phyloP scores from a whole-genome alignment of 2,888 invertebrate genomes.

The Axea sp. region DNA sequence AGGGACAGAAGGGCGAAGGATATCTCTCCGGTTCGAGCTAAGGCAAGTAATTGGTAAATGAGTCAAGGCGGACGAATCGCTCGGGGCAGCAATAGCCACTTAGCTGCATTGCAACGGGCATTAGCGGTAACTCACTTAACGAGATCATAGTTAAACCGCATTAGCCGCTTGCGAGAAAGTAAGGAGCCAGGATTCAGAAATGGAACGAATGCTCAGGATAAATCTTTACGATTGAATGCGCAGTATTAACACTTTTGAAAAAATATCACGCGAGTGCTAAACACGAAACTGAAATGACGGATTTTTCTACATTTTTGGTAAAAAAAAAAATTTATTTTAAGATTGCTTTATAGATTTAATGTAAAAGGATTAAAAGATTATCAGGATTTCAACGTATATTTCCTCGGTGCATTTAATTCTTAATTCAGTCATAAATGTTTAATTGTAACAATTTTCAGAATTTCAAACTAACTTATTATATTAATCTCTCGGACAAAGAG shows the following conservation, averaged over 20 bases:
- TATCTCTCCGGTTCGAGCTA: conserved; percentile 62
- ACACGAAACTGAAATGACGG: conserved; percentile 1
- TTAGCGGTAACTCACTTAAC: conserved; percentile 76
- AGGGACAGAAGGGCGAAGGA: conserved; percentile 56
- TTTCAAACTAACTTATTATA: too few species aligned
- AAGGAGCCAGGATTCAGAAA: conserved; percentile 55
- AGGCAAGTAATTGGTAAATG: conserved; percentile 73
- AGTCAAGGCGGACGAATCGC: conserved; percentile 68
- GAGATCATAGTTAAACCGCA: conserved; percentile 75
- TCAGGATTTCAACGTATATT: too few species aligned
- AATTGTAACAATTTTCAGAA: too few species aligned
- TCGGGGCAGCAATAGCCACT: conserved; percentile 72
- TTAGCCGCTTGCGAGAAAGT: conserved; percentile 65
- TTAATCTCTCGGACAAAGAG: too few species aligned
- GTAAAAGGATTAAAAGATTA: too few species aligned
- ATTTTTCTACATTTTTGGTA: too few species aligned
- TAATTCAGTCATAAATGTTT: too few species aligned
- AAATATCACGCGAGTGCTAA: conserved; percentile 8
- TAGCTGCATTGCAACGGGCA: conserved; percentile 74
- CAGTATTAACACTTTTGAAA: conserved; percentile 66
- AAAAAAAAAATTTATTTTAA: too few species aligned
- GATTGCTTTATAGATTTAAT: too few species aligned
- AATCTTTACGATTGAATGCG: conserved; percentile 66
- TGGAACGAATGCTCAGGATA: conserved; percentile 51
- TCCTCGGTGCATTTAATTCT: too few species aligned